Conservation (phyloP, 2,888 invertebrate species). For the Geophilus truncorum region DNA sequence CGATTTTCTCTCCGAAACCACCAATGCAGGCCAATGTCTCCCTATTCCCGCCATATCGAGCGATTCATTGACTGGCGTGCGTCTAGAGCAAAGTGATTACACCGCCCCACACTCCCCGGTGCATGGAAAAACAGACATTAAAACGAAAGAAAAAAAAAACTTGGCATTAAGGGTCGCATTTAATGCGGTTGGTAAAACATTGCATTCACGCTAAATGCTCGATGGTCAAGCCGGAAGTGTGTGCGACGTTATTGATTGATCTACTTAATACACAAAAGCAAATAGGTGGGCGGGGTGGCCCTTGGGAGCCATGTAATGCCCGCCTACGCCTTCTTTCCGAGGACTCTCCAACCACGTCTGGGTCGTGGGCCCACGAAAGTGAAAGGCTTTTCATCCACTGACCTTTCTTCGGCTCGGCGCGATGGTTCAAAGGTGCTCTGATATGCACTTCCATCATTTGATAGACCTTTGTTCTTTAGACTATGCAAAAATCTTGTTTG, state of each 20-base stretch:
- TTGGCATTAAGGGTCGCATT: not conserved
- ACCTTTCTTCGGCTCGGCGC: not conserved
- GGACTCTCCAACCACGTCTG: not conserved
- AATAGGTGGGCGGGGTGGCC: constrained; percentile 9
- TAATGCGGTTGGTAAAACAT: not conserved
- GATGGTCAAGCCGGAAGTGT: constrained; percentile 22
- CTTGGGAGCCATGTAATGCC: constrained; percentile 6
- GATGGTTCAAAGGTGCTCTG: not conserved
- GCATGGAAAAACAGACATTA: not conserved
- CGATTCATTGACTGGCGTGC: constrained; percentile 25
- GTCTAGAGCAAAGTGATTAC: constrained; percentile 24
- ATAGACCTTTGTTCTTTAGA: not conserved
- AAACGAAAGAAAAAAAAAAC: not conserved
- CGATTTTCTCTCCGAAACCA: not conserved
- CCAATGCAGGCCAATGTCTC: constrained; percentile 18
- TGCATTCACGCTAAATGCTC: not conserved
- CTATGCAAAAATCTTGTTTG: constrained; percentile 5
- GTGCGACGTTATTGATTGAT: not conserved
- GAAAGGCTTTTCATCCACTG: not conserved
- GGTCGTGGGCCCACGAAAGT: not conserved
- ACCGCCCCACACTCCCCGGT: not conserved
- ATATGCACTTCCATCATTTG: not conserved
- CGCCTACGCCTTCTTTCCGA: constrained; percentile 12
- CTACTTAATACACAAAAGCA: constrained; percentile 18
- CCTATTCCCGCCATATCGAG: constrained; percentile 5